Conservation (phyloP, 2,888 invertebrate genomes). For the Noctua pronuba region DNA sequence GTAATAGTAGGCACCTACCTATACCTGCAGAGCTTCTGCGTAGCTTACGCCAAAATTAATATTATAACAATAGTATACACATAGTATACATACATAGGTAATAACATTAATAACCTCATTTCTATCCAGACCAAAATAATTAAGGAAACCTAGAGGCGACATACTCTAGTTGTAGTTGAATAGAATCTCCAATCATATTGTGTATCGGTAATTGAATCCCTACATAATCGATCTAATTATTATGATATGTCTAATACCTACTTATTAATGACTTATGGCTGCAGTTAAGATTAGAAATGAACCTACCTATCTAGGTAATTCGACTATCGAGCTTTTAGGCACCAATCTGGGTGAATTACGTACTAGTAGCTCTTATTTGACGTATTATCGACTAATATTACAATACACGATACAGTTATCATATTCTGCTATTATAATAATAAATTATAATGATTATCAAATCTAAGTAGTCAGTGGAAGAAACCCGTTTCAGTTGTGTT, state of each 20-base stretch:
- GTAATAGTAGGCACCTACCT: neutral
- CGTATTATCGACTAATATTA: neutral
- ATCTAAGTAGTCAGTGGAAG: neutral
- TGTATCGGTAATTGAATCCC: neutral
- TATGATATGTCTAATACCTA: neutral
- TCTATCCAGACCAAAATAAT: constrained; percentile 4
- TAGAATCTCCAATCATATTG: neutral
- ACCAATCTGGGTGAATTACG: neutral
- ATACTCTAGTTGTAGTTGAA: neutral
- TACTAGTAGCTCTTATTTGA: neutral
- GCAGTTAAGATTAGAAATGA: constrained; percentile 20
- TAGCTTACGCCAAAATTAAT: neutral
- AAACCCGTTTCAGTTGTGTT: constrained; percentile 15
- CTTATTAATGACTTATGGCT: constrained; percentile 8
- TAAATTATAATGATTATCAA: neutral
- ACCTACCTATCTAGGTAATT: neutral
- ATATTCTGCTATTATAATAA: neutral
- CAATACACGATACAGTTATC: neutral
- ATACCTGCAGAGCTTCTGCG: no score
- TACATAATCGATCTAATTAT: neutral
- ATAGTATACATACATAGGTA: no score
- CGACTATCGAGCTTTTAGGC: neutral
- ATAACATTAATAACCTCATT: neutral
- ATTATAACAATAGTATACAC: neutral
- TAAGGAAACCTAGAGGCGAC: neutral